Evolutionary conservation across 2,888 invertebrate species (phyloP), one percentile per base, ranked within the genome.

Genomic region (Urechis unicinctus): DNA sequence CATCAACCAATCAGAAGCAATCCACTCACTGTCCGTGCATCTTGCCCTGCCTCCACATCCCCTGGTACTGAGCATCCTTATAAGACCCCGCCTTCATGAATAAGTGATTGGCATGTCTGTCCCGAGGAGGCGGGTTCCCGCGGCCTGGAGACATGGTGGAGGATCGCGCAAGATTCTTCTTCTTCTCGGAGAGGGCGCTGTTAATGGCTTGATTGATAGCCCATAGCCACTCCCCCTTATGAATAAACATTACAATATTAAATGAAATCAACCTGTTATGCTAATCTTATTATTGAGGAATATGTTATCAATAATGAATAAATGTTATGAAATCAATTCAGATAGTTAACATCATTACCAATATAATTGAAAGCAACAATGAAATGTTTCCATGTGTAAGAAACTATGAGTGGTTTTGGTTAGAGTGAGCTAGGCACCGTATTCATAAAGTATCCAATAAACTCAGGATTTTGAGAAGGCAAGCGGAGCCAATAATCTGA

Each of bases 31-130:
- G 82, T 0, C 92, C 93, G 73, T 92, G 89, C 69, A 91, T 82
- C 71, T 89, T 87, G 0, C 89, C 91, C 70, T 86, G 86, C 58
- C 85, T 76, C 92, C 92, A 93, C 56, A 86, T 82, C 0, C 84
- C 93, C 52, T 81, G 83, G 66, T 91, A 92, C 61, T 84, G 86
- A 0, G 89, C 88, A 65, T 87, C 88, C 73, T 88, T 87, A 69
- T 85, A 89, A 67, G 83, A 82, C 0, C 82, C 75, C 72, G 83
- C 85, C 73, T 88, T 89, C 9, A 84, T 83, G 73, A 88, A 91
- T 1, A 84, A 83, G 68, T 88, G 86, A 22, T 82, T 83, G 0
- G 89, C 88, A 41, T 85, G 85, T 51, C 92, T 83, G 3, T 85
- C 80, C 43, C 85, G 80, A 0, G 89, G 88, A 0, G 88, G 87